A percentile compares a stretch with the other conserved stretches of the same genome.
phyloP scores from a whole-genome alignment of 2,888 invertebrate species.

The Synergus umbraculus region DNA sequence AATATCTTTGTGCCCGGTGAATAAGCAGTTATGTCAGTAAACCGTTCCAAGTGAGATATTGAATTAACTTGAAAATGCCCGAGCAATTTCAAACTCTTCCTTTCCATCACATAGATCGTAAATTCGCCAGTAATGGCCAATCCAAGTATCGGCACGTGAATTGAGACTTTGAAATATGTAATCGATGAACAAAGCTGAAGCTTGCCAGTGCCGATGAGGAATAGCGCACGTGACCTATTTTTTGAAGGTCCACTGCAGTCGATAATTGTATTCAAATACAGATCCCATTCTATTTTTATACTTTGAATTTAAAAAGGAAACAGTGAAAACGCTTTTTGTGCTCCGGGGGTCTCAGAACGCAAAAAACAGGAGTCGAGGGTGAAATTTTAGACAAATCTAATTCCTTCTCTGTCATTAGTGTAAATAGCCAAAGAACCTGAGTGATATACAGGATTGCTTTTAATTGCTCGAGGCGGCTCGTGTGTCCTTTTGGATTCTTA shows the following conservation, averaged over 20 bases:
- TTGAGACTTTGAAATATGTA: constrained; percentile 2
- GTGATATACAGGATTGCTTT: too few species aligned
- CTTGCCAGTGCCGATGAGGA: background rate
- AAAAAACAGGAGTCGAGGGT: too few species aligned
- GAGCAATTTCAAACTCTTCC: constrained; percentile 30
- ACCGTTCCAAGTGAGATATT: constrained; percentile 44
- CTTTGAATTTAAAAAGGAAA: background rate
- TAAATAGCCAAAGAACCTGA: too few species aligned
- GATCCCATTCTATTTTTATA: background rate
- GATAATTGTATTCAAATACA: too few species aligned
- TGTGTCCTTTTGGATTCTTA: too few species aligned
- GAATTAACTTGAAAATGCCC: constrained; percentile 45
- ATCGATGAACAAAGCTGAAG: background rate
- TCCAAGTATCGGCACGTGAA: background rate
- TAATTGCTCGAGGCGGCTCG: too few species aligned
- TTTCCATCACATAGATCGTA: constrained; percentile 41
- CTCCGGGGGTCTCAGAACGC: too few species aligned
- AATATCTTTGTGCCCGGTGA: constrained; percentile 41
- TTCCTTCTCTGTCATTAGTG: too few species aligned
- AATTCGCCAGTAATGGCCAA: constrained; percentile 42
- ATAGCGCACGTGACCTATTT: background rate
- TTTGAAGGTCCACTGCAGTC: background rate
- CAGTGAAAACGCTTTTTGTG: too few species aligned
- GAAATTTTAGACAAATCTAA: too few species aligned
- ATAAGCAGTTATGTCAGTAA: constrained; percentile 42